Evolutionary conservation across 2,797 vertebrate genomes (phyloP), one percentile per base, ranked within the genome.

Genomic region (Xenops minutus): DNA sequence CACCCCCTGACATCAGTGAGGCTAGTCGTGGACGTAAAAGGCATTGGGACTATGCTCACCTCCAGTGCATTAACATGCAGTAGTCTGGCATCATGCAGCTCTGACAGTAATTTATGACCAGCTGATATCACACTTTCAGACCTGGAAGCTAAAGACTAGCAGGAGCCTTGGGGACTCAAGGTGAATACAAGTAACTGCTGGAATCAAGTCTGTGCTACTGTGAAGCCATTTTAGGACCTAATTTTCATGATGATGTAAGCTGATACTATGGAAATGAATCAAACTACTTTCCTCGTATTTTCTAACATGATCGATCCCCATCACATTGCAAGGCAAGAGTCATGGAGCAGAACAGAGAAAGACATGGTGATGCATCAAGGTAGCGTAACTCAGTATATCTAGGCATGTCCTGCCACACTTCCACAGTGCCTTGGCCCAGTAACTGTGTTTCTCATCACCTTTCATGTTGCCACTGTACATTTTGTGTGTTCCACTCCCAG

Each of bases 91-190:
- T 90, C 63, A 71, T 43, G 52, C 0, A 0, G 52, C 49, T 88
- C 41, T 67, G 93, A 73, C 80, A 94, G 85, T 69, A 92, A 91
- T 93, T 86, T 93, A 95, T 86, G 71, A 69, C 36, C 63, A 86
- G 23, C 63, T 86, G 63, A 43, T 69, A 59, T 4, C 74, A 89
- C 75, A 43, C 15, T 79, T 82, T 69, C 58, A 82, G 89, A 67
- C 34, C 43, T 66, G 59, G 69, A 88, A 93, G 67, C 80, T 67
- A 41, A 56, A 86, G 56, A 21, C 27, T 67, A 62, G 34, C 52
- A 73, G 82, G 19, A 89, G 55, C 32, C 36, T 62, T 86, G 52
- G 21, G 37, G 9, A 51, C 27, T 51, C 26, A 4, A 46, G 72
- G 58, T 75, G 76, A 81, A 26, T 64, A 62, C 30, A 72, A 63